phyloP scores from a whole-genome alignment of 2,113 vertebrate genomes.

The Urocitellus parryii region DNA sequence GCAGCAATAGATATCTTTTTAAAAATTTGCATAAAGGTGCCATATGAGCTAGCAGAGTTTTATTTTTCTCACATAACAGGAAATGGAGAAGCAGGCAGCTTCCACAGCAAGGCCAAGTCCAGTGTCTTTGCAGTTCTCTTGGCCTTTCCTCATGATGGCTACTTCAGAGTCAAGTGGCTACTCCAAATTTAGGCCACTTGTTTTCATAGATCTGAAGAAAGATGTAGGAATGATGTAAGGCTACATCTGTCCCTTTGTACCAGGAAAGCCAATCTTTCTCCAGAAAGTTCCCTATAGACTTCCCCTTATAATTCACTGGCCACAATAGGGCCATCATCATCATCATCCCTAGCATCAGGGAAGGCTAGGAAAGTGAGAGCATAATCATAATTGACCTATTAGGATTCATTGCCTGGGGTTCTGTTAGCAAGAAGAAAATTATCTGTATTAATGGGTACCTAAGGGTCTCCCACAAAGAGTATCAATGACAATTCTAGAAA shows the following conservation, averaged over 20 bases:
- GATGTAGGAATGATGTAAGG: not conserved
- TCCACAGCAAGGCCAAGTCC: not conserved
- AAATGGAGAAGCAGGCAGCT: not conserved
- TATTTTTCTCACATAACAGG: not conserved
- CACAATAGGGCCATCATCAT: not conserved
- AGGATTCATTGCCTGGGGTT: not conserved
- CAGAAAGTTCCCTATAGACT: not conserved
- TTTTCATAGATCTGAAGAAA: not conserved
- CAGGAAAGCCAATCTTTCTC: not conserved
- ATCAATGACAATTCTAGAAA: not conserved
- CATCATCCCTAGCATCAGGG: not conserved
- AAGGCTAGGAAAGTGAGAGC: not conserved
- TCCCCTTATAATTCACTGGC: not conserved
- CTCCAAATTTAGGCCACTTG: not conserved
- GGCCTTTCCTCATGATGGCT: not conserved
- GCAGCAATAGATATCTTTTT: not conserved
- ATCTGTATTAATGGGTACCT: not conserved
- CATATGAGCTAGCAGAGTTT: not conserved
- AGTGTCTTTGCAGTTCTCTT: not conserved
- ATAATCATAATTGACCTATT: not conserved
- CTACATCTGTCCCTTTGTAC: not conserved
- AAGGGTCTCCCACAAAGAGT: not conserved
- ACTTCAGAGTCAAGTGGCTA: not conserved
- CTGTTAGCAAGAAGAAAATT: slow-evolving; percentile 25
- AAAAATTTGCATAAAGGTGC: not conserved